These are phyloP conservation scores for Zaprionus bogoriensis DNA, from an alignment of 2,888 invertebrate genomes.

Conservation along the genomic window DNA sequence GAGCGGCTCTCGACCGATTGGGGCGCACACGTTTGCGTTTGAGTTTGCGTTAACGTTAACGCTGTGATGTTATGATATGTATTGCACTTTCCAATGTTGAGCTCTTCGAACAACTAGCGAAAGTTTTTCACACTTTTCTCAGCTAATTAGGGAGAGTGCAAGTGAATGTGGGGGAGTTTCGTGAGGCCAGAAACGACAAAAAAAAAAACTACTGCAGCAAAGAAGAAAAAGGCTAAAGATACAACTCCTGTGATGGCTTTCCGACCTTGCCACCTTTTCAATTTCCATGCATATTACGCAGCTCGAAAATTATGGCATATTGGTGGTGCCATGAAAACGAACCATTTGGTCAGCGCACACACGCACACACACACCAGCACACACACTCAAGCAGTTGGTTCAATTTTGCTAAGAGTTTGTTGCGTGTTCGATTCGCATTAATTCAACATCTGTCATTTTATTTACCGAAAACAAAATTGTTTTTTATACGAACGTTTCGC, in stretches of 20 bases:
- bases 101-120: slow-evolving; percentile 50
- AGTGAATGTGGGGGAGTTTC: slow-evolving; percentile 20
- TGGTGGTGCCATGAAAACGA: slow-evolving; percentile 1
- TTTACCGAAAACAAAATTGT: slow-evolving; percentile 64
- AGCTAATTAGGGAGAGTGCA: slow-evolving; percentile 33
- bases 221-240: too few species aligned
- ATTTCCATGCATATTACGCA: slow-evolving; percentile 21
- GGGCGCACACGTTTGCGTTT: too few species aligned
- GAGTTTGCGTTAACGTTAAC: too few species aligned
- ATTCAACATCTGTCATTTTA: slow-evolving; percentile 56
- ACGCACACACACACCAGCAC: slow-evolving; percentile 2
- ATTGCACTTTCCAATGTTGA: slow-evolving; percentile 45
- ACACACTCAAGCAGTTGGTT: slow-evolving; percentile 26
- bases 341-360: slow-evolving; percentile 9
- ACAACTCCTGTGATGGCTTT: too few species aligned
- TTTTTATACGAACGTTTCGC: slow-evolving; percentile 56
- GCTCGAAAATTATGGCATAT: slow-evolving; percentile 11
- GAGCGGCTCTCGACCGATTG: slow-evolving; percentile 12
- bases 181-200: neutral
- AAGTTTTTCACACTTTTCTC: slow-evolving; percentile 62
- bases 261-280: neutral
- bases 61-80: slow-evolving; percentile 27
- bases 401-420: slow-evolving; percentile 68
- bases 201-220: too few species aligned
- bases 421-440: slow-evolving; percentile 66